Evolutionary conservation across 2,888 invertebrate genomes (phyloP), one percentile per base, ranked within the genome.

Genomic region (Caenorhabditis plicata): DNA sequence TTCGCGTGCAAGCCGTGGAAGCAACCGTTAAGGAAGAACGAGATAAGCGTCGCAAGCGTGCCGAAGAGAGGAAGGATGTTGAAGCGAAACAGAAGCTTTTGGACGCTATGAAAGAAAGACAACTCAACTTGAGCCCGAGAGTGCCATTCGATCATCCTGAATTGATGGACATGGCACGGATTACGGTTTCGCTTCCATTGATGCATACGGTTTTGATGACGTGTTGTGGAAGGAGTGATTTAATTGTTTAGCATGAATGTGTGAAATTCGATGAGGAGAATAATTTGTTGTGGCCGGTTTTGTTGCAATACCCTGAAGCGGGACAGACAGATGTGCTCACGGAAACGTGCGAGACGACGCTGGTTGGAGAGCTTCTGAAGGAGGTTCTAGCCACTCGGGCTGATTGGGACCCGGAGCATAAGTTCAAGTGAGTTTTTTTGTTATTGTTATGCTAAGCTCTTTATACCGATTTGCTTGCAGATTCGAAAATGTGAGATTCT

Each of bases 271-370:
- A 82, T 66, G 85, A 74, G 82, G 75, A 87, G 0, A 83, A 83
- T 11, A 81, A 83, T 35, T 82, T 71, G 9, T 48, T 51, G 8
- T 73, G 71, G 77, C 77, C 78, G 0, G 43, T 78, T 15, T 58
- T 78, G 23, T 46, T 78, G 9, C 75, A 77, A 43, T 78, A 78
- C 47, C 73, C 76, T 11, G 70, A 76, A 62, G 57, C 53, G n/a
- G 74, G 73, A 54, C 87, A 89, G 74, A 89, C 91, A 42, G 95
- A 96, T 82, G 90, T 92, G 73, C 86, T 95, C 33, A 88, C 89
- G 81, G 86, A 87, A 53, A 90, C 92, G 77, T 86, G 62, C 19
- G 80, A 80, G 45, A 40, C 44, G 7, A 55, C 61, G 11, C 36
- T 53, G 2, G 31, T 89, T 73, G 55, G 76, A 22, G 86, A 87